Evolutionary conservation across 2,888 invertebrate genomes (phyloP).

Genomic region (Harmothoe impar): DNA sequence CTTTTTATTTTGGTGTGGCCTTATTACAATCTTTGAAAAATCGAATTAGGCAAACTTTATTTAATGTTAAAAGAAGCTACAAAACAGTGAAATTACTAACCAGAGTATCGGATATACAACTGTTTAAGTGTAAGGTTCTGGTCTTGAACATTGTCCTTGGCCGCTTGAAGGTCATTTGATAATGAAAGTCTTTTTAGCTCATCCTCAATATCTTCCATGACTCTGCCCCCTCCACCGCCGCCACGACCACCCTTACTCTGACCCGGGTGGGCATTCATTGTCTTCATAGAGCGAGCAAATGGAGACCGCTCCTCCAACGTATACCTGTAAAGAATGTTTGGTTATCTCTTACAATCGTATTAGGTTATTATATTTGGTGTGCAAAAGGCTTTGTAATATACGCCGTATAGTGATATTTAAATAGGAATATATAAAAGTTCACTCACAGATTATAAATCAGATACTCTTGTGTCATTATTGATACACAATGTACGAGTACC

Average conservation of each 20-base stretch:
- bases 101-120: constrained; percentile 76
- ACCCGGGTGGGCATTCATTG: constrained; percentile 71
- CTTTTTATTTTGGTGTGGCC: too few species aligned
- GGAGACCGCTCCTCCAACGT: constrained; percentile 79
- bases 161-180: constrained; percentile 68
- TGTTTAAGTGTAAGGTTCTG: constrained; percentile 78
- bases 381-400: too few species aligned
- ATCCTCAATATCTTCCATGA: constrained; percentile 70
- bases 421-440: too few species aligned
- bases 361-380: too few species aligned
- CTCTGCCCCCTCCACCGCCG: not conserved
- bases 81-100: constrained; percentile 69
- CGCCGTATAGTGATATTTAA: not conserved
- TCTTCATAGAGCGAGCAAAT: constrained; percentile 76
- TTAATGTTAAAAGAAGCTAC: too few species aligned
- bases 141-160: constrained; percentile 76
- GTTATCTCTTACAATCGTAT: not conserved
- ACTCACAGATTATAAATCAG: too few species aligned
- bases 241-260: not conserved
- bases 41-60: too few species aligned
- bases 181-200: constrained; percentile 63
- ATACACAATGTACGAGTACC: too few species aligned
- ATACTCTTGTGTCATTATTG: too few species aligned
- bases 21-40: too few species aligned
- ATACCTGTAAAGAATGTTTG: constrained; percentile 71